phyloP scores from a whole-genome alignment of 2,797 vertebrate genomes.

The Gephyroberyx darwinii region DNA sequence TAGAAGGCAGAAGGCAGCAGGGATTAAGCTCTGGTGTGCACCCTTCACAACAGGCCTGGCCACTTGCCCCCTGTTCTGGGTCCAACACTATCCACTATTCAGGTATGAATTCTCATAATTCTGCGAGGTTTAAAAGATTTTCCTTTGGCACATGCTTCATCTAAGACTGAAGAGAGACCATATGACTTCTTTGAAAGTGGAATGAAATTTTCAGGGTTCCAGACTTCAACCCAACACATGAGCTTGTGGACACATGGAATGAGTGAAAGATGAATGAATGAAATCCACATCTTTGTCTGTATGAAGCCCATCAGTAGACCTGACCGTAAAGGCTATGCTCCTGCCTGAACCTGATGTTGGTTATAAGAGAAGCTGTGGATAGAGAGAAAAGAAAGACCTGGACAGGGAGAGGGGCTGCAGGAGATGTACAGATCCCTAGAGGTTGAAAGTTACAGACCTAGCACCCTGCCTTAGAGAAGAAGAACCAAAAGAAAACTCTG shows the following conservation, averaged over 20 bases:
- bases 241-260: conserved; percentile 80
- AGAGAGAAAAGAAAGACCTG: conserved; percentile 56
- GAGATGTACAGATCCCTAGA: conserved; percentile 53
- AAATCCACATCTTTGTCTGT: conserved; percentile 87
- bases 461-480: conserved; percentile 60
- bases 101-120: conserved; percentile 28
- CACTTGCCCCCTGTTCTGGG: conserved; percentile 43
- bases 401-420: conserved; percentile 54
- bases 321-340: conserved; percentile 53
- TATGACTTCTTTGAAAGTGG: conserved; percentile 58
- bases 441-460: conserved; percentile 60
- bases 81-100: conserved; percentile 47
- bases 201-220: conserved; percentile 68
- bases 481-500: conserved; percentile 71
- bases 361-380: conserved; percentile 56
- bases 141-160: conserved; percentile 60
- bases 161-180: conserved; percentile 54
- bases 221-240: conserved; percentile 69
- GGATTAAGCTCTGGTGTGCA: conserved; percentile 62
- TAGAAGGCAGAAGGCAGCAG: conserved; percentile 67
- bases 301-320: conserved; percentile 49
- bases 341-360: conserved; percentile 61
- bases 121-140: background rate
- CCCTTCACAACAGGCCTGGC: conserved; percentile 53
- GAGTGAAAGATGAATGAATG: conserved; percentile 81